phyloP scores from a whole-genome alignment of 1,140 invertebrate species.

The Drosophila melanica region DNA sequence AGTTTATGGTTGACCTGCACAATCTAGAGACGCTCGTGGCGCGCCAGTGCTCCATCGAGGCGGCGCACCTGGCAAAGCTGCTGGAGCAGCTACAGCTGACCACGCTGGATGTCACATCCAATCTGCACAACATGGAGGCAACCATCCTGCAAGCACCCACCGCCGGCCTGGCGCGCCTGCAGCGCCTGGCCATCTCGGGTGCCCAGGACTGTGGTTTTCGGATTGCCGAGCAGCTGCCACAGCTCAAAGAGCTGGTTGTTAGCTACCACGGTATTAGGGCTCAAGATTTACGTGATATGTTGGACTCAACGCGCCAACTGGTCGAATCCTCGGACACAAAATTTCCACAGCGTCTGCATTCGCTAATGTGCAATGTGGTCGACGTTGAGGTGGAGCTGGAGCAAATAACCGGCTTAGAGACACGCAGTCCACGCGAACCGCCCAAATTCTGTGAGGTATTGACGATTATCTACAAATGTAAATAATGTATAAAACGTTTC shows the following conservation, averaged over 20 bases:
- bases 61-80: constrained; percentile 41
- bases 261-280: constrained; percentile 61
- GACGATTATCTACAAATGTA: constrained; percentile 63
- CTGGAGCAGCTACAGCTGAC: constrained; percentile 47
- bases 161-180: constrained; percentile 37
- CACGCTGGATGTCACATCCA: constrained; percentile 58
- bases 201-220: constrained; percentile 62
- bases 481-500: constrained; percentile 25
- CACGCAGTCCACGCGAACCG: constrained; percentile 56
- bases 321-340: constrained; percentile 18
- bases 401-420: constrained; percentile 67
- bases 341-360: constrained; percentile 61
- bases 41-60: constrained; percentile 62
- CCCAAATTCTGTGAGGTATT: constrained; percentile 62
- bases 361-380: constrained; percentile 66
- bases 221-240: constrained; percentile 51
- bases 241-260: constrained; percentile 53
- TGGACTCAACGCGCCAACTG: constrained; percentile 45
- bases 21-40: constrained; percentile 55
- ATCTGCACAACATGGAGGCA: constrained; percentile 52
- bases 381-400: constrained; percentile 66
- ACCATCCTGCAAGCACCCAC: constrained; percentile 47
- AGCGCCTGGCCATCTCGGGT: constrained; percentile 61
- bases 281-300: constrained; percentile 48
- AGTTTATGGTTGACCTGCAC: constrained; percentile 38